Evolutionary conservation across 2,888 invertebrate species (phyloP).

Genomic region (Phorcus lineatus): DNA sequence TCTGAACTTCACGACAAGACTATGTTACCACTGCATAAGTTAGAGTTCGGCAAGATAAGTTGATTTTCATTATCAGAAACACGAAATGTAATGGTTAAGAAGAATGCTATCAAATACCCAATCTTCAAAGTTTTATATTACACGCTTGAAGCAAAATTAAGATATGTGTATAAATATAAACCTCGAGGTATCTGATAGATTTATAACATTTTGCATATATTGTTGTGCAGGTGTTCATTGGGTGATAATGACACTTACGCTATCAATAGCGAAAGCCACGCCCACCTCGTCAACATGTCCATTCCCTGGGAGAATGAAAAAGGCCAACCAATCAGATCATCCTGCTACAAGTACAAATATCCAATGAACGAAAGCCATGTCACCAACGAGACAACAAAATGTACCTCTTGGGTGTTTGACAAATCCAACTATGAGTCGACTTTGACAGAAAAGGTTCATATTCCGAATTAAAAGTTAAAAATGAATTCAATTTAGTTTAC

Average conservation of each 20-base stretch:
- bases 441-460: conserved; percentile 10
- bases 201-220: neutral
- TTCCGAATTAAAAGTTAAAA: no score
- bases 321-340: conserved; percentile 35
- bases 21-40: no score
- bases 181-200: no score
- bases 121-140: no score
- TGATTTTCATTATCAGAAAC: no score
- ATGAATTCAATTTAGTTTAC: no score
- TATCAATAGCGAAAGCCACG: conserved; percentile 33
- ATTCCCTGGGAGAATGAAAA: conserved; percentile 39
- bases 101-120: no score
- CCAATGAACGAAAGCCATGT: conserved; percentile 23
- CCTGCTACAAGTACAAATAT: conserved; percentile 13
- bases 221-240: neutral
- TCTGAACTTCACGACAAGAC: no score
- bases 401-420: conserved; percentile 19
- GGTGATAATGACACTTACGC: conserved; percentile 40
- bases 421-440: neutral
- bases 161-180: no score
- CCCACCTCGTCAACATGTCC: conserved; percentile 34
- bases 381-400: conserved; percentile 35
- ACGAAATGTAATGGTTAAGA: no score
- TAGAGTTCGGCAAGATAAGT: no score
- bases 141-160: no score